These are phyloP conservation scores for Meta bourneti DNA, from an alignment of 2,888 invertebrate species.

Conservation along the genomic window DNA sequence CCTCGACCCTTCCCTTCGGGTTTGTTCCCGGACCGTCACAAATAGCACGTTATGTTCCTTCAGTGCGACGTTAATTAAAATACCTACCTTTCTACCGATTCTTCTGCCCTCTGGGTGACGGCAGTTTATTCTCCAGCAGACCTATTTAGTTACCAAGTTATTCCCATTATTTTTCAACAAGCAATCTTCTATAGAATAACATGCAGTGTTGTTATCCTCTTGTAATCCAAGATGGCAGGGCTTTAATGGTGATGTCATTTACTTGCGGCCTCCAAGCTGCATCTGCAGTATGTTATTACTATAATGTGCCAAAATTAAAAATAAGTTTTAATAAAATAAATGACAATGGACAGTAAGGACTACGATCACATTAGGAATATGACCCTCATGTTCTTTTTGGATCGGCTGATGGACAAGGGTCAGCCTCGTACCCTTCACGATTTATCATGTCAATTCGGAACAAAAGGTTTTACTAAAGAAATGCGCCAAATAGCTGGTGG, in stretches of 20 bases:
- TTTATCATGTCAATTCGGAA: slow-evolving; percentile 99
- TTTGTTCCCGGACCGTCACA: no score
- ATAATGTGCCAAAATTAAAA: slow-evolving; percentile 68
- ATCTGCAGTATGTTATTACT: slow-evolving; percentile 38
- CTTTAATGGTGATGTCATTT: slow-evolving; percentile 62
- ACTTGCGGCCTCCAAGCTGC: slow-evolving; percentile 67
- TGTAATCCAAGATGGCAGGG: slow-evolving; percentile 66
- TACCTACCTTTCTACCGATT: no score
- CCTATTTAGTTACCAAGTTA: no score
- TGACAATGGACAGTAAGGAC: slow-evolving; percentile 92
- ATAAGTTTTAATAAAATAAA: slow-evolving; percentile 1
- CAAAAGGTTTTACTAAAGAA: slow-evolving; percentile 99
- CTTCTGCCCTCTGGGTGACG: no score
- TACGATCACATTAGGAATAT: slow-evolving; percentile 96
- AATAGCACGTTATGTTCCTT: no score
- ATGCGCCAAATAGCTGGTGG: slow-evolving; percentile 86
- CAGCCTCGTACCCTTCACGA: slow-evolving; percentile 97
- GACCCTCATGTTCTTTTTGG: slow-evolving; percentile 98
- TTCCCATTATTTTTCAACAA: no score
- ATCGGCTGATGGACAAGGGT: slow-evolving; percentile 97
- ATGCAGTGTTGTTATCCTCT: background rate
- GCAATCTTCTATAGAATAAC: background rate
- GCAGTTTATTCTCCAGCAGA: no score
- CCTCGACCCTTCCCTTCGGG: no score
- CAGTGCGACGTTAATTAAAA: no score